These are phyloP conservation scores for Zaprionus davidi DNA, from an alignment of 1,140 invertebrate species.

Conservation along the genomic window DNA sequence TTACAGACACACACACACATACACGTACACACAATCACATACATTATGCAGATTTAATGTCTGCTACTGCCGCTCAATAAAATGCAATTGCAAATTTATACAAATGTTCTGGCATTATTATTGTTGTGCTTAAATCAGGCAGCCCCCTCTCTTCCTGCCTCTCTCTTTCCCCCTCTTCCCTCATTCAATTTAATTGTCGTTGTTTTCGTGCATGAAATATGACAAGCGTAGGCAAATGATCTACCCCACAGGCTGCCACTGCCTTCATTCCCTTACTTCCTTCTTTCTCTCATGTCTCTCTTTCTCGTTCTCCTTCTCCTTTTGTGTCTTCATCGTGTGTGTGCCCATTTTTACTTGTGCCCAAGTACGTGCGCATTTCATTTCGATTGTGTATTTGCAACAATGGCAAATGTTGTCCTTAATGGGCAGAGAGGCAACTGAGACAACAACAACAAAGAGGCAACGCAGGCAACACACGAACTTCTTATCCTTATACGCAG, in stretches of 20 bases:
- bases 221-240: conserved; percentile 62
- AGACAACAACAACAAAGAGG: background rate
- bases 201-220: conserved; percentile 62
- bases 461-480: background rate
- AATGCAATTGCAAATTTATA: conserved; percentile 81
- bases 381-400: conserved; percentile 62
- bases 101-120: conserved; percentile 74
- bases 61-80: conserved; percentile 60
- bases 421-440: conserved; percentile 35
- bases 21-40: background rate
- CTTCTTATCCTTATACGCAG: conserved; percentile 34
- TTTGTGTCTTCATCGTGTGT: conserved; percentile 16
- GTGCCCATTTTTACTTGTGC: conserved; percentile 65
- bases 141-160: background rate
- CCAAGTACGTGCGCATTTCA: conserved; percentile 49
- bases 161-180: conserved; percentile 18
- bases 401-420: conserved; percentile 42
- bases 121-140: conserved; percentile 60
- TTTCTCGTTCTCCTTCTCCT: background rate
- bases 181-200: conserved; percentile 76
- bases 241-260: background rate
- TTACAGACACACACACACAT: background rate
- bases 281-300: background rate
- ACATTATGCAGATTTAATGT: conserved; percentile 71
- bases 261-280: background rate